These are phyloP conservation scores for Callosobruchus maculatus DNA, from an alignment of 2,888 invertebrate species.

Conservation along the genomic window DNA sequence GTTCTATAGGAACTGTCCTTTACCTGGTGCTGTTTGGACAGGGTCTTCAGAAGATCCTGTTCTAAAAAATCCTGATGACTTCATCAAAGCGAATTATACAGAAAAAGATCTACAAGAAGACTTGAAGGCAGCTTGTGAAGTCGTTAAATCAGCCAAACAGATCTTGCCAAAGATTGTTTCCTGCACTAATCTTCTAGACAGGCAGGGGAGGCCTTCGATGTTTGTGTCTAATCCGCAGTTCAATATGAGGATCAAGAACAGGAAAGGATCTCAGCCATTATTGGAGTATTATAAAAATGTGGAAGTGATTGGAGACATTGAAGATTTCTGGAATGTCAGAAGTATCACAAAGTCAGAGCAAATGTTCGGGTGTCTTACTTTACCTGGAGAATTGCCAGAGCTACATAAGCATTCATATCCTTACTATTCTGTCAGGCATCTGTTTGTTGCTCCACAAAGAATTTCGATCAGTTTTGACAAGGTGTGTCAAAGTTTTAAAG, in stretches of 20 bases:
- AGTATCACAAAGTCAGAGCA: neutral
- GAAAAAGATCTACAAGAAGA: neutral
- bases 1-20: neutral
- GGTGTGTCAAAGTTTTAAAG: neutral
- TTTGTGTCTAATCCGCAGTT: neutral
- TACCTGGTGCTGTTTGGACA: neutral
- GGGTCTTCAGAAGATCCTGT: neutral
- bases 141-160: neutral
- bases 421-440: neutral
- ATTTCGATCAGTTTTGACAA: neutral
- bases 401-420: neutral
- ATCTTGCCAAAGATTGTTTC: neutral
- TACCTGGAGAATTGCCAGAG: neutral
- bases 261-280: neutral
- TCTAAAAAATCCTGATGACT: neutral
- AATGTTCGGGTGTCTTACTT: neutral
- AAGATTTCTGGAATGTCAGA: neutral
- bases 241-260: neutral
- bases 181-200: neutral
- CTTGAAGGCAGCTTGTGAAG: neutral
- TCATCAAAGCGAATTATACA: neutral
- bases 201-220: neutral
- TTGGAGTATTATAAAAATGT: neutral
- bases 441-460: neutral
- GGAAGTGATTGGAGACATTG: neutral